Percentiles rank a stretch among this genome's conserved stretches.
phyloP scores from a whole-genome alignment of 1,140 invertebrate species.

The silkworm (Bombyx mori) region ASM3026992v2 NC_085119.1:8038501-8039000 shows the following conservation, averaged over 20 bases:
- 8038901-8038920: too few species aligned
- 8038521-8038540: too few species aligned
- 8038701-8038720: conserved; percentile 48
- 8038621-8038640: not conserved
- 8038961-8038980: conserved; percentile 30
- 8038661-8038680: conserved; percentile 31
- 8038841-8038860: too few species aligned
- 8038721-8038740: conserved; percentile 37
- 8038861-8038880: too few species aligned
- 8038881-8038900: too few species aligned
- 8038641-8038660: not conserved
- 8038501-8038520: too few species aligned
- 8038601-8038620: too few species aligned
- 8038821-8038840: too few species aligned
- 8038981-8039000: conserved; percentile 60
- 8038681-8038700: conserved; percentile 82
- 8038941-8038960: conserved; percentile 31
- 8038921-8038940: too few species aligned
- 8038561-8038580: too few species aligned
- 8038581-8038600: too few species aligned
- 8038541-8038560: too few species aligned
- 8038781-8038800: conserved; percentile 32
- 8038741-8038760: conserved; percentile 27
- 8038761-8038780: conserved; percentile 57
- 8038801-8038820: conserved; percentile 20